These are phyloP conservation scores for Drosophila multiciliata DNA, from an alignment of 2,888 invertebrate species.

Conservation along the genomic window DNA sequence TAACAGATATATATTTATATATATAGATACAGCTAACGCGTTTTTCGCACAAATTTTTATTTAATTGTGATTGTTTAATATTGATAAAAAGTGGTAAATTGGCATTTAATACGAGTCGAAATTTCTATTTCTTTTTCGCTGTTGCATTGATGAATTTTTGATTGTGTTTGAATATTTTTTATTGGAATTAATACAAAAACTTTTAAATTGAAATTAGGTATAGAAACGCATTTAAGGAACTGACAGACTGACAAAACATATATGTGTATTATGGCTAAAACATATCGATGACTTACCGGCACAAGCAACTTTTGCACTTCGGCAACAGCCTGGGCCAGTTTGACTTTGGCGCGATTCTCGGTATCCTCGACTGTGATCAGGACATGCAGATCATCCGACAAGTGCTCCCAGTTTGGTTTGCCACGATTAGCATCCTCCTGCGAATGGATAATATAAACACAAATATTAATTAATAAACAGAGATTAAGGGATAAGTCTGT, in stretches of 20 bases:
- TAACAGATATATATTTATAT: slow-evolving; percentile 47
- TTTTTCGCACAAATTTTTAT: slow-evolving; percentile 30
- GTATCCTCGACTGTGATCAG: slow-evolving; percentile 99
- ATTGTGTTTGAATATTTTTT: slow-evolving; percentile 17
- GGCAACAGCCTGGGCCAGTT: slow-evolving; percentile 97
- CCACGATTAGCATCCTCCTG: slow-evolving; percentile 99
- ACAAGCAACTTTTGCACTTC: slow-evolving; percentile 99
- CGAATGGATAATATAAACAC: slow-evolving; percentile 9
- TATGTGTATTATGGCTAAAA: neutral
- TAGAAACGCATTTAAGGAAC: neutral
- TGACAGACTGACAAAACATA: neutral
- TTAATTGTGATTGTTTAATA: slow-evolving; percentile 42
- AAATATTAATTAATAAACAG: neutral
- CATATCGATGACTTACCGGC: slow-evolving; percentile 90
- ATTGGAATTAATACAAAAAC: slow-evolving; percentile 8
- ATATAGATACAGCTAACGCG: slow-evolving; percentile 43
- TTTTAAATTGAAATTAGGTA: neutral
- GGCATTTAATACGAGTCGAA: slow-evolving; percentile 18
- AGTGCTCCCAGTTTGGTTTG: slow-evolving; percentile 99
- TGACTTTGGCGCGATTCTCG: slow-evolving; percentile 97
- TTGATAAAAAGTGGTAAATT: slow-evolving; percentile 10
- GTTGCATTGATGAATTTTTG: slow-evolving; percentile 24
- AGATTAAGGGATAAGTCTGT: neutral
- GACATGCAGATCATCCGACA: slow-evolving; percentile 99
- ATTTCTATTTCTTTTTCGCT: slow-evolving; percentile 5